These are phyloP conservation scores for Caenorhabditis sp. DNA, from an alignment of 2,888 invertebrate genomes.

Conservation along the genomic window DNA sequence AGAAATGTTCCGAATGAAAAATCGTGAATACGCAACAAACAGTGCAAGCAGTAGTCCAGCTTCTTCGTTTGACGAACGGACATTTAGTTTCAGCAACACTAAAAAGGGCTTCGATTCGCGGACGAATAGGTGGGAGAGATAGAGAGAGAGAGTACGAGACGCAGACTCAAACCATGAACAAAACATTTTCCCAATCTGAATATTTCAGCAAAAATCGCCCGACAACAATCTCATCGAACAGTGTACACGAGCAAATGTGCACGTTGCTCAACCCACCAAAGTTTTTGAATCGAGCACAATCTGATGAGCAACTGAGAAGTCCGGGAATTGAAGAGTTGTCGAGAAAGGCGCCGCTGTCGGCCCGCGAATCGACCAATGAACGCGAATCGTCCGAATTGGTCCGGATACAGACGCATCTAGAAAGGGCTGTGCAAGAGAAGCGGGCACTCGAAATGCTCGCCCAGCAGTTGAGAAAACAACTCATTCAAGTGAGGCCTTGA, in stretches of 20 bases:
- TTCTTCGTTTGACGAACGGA: slow-evolving; percentile 54
- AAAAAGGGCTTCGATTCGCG: slow-evolving; percentile 20
- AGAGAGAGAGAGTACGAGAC: too few relatives aligned
- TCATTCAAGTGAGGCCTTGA: slow-evolving; percentile 41
- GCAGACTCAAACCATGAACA: neutral
- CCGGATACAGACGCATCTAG: slow-evolving; percentile 37
- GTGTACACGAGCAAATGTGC: slow-evolving; percentile 57
- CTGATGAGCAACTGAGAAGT: slow-evolving; percentile 47
- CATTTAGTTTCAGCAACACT: slow-evolving; percentile 45
- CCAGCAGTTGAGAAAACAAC: slow-evolving; percentile 48
- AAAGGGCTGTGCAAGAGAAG: slow-evolving; percentile 48
- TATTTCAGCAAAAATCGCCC: slow-evolving; percentile 11
- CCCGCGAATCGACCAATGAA: slow-evolving; percentile 50
- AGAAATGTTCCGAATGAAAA: slow-evolving; percentile 66
- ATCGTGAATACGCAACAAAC: slow-evolving; percentile 60
- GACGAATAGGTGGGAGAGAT: slow-evolving; percentile 2
- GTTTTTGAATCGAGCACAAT: slow-evolving; percentile 49
- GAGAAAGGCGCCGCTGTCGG: slow-evolving; percentile 49
- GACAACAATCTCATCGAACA: slow-evolving; percentile 32
- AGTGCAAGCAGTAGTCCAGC: slow-evolving; percentile 60
- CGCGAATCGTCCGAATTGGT: slow-evolving; percentile 40
- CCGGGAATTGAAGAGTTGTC: slow-evolving; percentile 41
- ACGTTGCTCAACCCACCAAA: slow-evolving; percentile 54
- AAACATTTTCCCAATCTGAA: neutral
- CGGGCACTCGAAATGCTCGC: slow-evolving; percentile 47